Conservation (phyloP, 2,797 vertebrate genomes). For the Pristis pectinata region DNA sequence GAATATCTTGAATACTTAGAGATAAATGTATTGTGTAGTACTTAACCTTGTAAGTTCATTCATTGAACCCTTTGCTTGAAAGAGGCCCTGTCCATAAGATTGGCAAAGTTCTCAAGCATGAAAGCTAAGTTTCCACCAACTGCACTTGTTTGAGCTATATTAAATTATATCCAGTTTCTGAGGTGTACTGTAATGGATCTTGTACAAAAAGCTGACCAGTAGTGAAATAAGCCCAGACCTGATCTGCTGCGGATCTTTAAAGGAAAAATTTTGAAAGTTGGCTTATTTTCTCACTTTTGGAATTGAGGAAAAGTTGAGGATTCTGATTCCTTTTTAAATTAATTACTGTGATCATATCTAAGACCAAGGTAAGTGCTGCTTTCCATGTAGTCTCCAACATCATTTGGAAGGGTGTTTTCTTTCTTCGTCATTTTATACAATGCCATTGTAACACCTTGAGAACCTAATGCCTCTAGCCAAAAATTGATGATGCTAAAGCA, state of each 20-base stretch:
- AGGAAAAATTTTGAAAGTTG: not conserved
- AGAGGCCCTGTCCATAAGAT: not conserved
- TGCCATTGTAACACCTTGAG: not conserved
- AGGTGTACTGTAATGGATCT: not conserved
- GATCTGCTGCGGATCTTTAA: not conserved
- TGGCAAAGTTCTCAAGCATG: not conserved
- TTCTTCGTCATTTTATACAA: not conserved
- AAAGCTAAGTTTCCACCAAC: not conserved
- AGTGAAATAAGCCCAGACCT: not conserved
- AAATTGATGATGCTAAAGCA: not conserved
- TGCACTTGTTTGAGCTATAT: not conserved
- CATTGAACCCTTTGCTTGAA: not conserved
- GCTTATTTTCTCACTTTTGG: not conserved
- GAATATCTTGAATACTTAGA: not conserved
- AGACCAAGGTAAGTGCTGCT: not conserved
- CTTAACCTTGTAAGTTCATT: not conserved
- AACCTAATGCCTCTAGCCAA: not conserved
- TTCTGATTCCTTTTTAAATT: not conserved
- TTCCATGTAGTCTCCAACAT: not conserved
- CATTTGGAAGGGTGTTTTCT: not conserved
- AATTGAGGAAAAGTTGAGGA: no score
- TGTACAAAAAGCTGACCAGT: not conserved
- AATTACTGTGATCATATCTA: not conserved
- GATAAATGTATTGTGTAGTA: no score
- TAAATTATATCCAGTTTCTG: not conserved